Evolutionary conservation across 2,113 vertebrate genomes (phyloP), one percentile per base, ranked within the genome.

Genomic region (Todiramphus chloris): DNA sequence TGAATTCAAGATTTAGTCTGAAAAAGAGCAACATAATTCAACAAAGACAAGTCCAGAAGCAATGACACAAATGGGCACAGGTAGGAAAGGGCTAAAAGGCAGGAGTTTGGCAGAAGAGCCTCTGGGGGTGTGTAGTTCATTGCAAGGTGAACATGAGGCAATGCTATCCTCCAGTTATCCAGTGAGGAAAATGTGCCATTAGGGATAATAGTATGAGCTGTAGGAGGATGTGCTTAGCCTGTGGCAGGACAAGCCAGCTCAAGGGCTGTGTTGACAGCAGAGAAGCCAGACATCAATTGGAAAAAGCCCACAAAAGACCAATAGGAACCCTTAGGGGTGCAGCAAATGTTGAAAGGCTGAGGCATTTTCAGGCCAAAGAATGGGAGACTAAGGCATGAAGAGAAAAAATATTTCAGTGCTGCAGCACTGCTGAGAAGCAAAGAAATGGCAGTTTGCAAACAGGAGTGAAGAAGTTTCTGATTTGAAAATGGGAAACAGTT

Each of bases 111-210:
- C 46, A 76, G 46, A 81, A 63, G 67, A 14, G 3, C 6, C 43
- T 60, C 28, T 64, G 16, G 7, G 7, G 2, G 0, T 28, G 0
- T 33, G 24, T 70, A 55, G 17, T 48, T 50, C 19, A 6, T 62
- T 91, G 46, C 20, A 62, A 69, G 28, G 21, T 50, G 35, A 80
- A 18, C 3, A 9, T 6, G 27, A 75, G 18, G 48, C 17, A 63
- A 20, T 0, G 0, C 33, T 50, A 51, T 35, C 25, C 15, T 75
- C 11, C 59, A 58, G 56, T 33, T 58, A 18, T 58, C 31, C 56
- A 21, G 2, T 2, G 11, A 10, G 8, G 5, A 1, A 16, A 35
- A 88, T 48, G 10, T 33, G 25, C 8, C 23, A 7, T 46, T 50
- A 59, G 16, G 33, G 20, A 27, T 4, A 67, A 53, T 48, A 76